Evolutionary conservation across 2,888 invertebrate genomes (phyloP).

Genomic region (Drosophila siamana): DNA sequence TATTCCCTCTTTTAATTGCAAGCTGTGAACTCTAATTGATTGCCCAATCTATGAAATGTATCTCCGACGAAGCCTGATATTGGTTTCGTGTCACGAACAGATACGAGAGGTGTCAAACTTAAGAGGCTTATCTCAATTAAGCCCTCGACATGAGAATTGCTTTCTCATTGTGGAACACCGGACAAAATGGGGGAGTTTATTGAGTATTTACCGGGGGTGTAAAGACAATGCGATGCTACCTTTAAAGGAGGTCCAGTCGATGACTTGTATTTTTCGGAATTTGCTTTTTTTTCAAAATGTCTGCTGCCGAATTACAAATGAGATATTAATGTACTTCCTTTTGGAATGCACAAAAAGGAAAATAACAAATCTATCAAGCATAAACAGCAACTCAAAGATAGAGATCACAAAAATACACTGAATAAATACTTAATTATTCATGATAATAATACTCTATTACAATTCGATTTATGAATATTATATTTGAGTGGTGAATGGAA

Average conservation of each 20-base stretch:
- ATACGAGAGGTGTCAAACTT: constrained; percentile 29
- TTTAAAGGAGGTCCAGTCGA: neutral
- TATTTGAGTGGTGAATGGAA: too few relatives aligned
- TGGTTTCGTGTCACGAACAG: constrained; percentile 17
- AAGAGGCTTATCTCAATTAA: constrained; percentile 58
- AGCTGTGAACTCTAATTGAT: neutral
- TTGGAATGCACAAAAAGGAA: too few relatives aligned
- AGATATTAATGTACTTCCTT: neutral
- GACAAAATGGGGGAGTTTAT: constrained; percentile 38
- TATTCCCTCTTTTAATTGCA: neutral
- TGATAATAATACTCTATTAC: too few relatives aligned
- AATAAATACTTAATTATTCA: too few relatives aligned
- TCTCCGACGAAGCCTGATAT: neutral
- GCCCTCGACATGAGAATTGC: constrained; percentile 15
- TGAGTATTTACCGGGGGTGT: neutral
- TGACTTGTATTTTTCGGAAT: neutral
- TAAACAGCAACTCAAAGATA: neutral
- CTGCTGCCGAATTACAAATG: neutral
- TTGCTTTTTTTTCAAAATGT: neutral
- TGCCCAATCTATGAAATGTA: neutral
- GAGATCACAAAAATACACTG: too few relatives aligned
- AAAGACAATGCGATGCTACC: neutral
- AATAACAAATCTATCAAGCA: neutral
- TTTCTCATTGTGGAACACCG: constrained; percentile 5
- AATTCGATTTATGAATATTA: too few relatives aligned